Percentiles rank a stretch among this genome's conserved stretches.
Evolutionary conservation across 2,797 vertebrate genomes (phyloP).

Genomic region (Hyperoplus lanceolatus): DNA sequence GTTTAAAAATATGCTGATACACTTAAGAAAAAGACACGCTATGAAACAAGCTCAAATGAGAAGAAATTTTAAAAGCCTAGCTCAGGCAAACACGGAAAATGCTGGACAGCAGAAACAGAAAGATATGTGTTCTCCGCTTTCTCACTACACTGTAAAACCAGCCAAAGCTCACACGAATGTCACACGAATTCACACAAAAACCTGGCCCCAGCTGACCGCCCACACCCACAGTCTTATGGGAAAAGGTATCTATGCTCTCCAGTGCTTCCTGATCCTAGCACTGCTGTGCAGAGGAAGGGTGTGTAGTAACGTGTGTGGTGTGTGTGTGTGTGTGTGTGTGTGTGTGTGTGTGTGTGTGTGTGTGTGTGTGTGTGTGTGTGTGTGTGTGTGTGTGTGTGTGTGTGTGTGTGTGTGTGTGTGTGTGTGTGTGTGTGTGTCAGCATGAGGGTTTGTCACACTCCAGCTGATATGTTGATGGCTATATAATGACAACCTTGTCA

Average conservation of each 20-base stretch:
- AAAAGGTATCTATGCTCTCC: conserved; percentile 55
- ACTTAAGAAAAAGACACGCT: background rate
- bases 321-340: conserved; percentile 19
- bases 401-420: conserved; percentile 12
- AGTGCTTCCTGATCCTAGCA: conserved; percentile 68
- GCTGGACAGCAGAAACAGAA: background rate
- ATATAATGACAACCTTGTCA: conserved; percentile 59
- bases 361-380: conserved; percentile 16
- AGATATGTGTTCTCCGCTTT: background rate
- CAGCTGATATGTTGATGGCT: conserved; percentile 70
- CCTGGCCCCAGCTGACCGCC: conserved; percentile 24
- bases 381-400: conserved; percentile 11
- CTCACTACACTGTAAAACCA: conserved; percentile 20
- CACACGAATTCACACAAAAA: conserved; percentile 26
- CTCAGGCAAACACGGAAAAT: background rate
- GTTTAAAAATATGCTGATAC: background rate
- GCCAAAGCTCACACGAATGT: conserved; percentile 11
- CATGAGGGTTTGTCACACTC: conserved; percentile 23
- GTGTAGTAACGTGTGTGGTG: conserved; percentile 43
- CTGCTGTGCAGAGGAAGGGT: conserved; percentile 63
- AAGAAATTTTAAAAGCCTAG: background rate
- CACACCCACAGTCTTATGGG: conserved; percentile 47
- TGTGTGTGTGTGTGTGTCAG: background rate
- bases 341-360: background rate
- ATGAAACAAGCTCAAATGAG: background rate